A percentile compares a stretch with the other conserved stretches of the same genome.
phyloP scores from a whole-genome alignment of 2,113 vertebrate species.

The Mixornis gularis region DNA sequence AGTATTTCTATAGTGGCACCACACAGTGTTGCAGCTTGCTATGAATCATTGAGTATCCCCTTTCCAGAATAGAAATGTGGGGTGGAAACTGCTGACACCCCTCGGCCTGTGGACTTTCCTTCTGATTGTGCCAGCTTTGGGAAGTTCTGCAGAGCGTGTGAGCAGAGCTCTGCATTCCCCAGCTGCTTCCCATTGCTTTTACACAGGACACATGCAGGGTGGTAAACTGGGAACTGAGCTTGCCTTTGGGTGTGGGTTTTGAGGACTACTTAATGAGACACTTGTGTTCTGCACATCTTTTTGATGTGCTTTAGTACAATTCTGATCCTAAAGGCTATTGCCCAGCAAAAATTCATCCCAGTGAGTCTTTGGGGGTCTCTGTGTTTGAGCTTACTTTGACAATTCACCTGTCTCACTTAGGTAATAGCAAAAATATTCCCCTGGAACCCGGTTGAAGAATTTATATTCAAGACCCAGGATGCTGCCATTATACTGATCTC shows the following conservation, averaged over 20 bases:
- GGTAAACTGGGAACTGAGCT: background rate
- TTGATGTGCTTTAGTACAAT: background rate
- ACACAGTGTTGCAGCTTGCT: background rate
- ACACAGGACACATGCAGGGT: fast-evolving
- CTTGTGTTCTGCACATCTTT: background rate
- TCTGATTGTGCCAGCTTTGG: background rate
- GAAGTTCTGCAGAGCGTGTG: background rate
- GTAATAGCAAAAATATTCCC: background rate
- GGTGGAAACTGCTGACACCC: background rate
- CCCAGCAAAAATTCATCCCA: background rate
- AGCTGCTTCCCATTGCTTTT: background rate
- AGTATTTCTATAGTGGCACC: background rate
- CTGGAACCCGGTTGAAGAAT: background rate
- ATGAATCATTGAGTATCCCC: background rate
- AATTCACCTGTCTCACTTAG: background rate
- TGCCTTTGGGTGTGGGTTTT: background rate
- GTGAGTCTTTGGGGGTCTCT: background rate
- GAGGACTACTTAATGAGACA: background rate
- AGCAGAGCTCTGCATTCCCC: background rate
- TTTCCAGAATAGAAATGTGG: background rate
- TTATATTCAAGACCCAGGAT: background rate
- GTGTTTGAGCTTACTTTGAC: background rate
- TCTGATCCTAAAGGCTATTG: background rate
- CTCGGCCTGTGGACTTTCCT: background rate
- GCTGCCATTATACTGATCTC: background rate